Evolutionary conservation across 2,888 invertebrate species (phyloP).

Genomic region (Cryptosula pallasiana): DNA sequence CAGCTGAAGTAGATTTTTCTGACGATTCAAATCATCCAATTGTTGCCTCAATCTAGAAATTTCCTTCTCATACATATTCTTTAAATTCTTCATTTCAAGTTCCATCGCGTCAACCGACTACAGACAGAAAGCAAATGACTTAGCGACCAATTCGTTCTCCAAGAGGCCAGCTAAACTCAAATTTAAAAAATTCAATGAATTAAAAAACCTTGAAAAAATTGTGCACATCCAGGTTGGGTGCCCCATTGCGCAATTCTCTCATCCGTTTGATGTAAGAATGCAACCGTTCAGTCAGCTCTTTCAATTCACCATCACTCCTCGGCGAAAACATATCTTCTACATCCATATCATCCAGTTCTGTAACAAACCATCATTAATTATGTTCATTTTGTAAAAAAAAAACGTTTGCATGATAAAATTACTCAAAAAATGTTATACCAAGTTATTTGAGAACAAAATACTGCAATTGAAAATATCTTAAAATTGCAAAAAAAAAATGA

Average conservation of each 20-base stretch:
- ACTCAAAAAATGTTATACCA: too few species aligned
- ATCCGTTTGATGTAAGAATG: constrained; percentile 20
- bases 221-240: neutral
- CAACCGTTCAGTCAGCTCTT: neutral
- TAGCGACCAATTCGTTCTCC: neutral
- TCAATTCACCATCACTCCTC: neutral
- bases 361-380: too few species aligned
- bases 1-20: neutral
- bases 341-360: neutral
- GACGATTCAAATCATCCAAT: neutral
- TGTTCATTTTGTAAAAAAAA: too few species aligned
- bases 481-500: too few species aligned
- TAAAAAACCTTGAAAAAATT: constrained; percentile 24
- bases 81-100: constrained; percentile 40
- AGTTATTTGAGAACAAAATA: too few species aligned
- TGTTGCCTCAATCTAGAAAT: constrained; percentile 40
- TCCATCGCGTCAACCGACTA: constrained; percentile 41
- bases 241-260: constrained; percentile 15
- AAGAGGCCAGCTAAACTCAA: too few species aligned
- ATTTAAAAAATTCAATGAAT: too few species aligned
- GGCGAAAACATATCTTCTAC: neutral
- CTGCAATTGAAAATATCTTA: too few species aligned
- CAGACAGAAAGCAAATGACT: constrained; percentile 30
- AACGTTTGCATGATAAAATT: too few species aligned
- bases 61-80: constrained; percentile 42